Percentiles rank a stretch among this genome's conserved stretches.
Conservation (phyloP, 2,113 vertebrate genomes). For the Megalops atlanticus region DNA sequence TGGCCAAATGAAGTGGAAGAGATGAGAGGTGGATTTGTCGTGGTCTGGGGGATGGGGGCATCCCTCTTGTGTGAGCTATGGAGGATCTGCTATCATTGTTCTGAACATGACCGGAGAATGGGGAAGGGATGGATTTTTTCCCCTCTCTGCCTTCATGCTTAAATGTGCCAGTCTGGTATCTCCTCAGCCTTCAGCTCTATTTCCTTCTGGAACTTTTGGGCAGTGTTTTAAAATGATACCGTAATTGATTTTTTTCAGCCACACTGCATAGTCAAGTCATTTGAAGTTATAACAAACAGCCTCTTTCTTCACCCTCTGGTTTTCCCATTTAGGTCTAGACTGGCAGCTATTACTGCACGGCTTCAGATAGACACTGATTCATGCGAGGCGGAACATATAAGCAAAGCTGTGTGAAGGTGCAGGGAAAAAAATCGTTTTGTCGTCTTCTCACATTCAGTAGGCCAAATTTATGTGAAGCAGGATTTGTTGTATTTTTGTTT, state of each 20-base stretch:
- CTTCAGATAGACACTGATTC: background rate
- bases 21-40: background rate
- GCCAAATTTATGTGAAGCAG: background rate
- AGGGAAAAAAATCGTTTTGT: background rate
- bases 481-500: background rate
- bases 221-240: background rate
- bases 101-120: background rate
- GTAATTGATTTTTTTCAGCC: slow-evolving; percentile 7
- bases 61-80: background rate
- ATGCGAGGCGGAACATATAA: background rate
- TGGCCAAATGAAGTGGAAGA: background rate
- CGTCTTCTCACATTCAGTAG: background rate
- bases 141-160: background rate
- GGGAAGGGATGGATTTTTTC: background rate
- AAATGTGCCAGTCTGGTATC: background rate
- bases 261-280: background rate
- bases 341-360: background rate
- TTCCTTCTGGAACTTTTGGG: background rate
- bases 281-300: background rate
- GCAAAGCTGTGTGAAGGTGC: background rate
- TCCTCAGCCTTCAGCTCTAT: background rate
- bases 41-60: background rate
- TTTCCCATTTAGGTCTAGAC: background rate
- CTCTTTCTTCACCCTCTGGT: background rate
- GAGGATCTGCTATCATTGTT: background rate